phyloP scores from a whole-genome alignment of 2,888 invertebrate genomes.

The Lagria hirta region DNA sequence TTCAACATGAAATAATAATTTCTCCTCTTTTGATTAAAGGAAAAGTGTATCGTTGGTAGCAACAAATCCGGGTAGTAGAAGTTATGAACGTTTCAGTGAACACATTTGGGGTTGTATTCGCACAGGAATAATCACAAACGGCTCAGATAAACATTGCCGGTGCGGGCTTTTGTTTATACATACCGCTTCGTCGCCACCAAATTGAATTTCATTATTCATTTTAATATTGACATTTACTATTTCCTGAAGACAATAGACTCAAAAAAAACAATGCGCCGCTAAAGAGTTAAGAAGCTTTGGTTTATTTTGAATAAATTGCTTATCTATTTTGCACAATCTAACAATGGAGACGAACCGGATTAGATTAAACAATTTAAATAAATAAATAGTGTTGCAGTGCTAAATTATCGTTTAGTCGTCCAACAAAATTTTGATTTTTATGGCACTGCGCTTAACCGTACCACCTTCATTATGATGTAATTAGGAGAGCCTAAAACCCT shows the following conservation, averaged over 20 bases:
- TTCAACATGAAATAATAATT: slow-evolving; percentile 19
- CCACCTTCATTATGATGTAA: too few relatives aligned
- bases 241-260: slow-evolving; percentile 23
- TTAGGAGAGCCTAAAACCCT: too few relatives aligned
- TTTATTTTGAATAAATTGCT: slow-evolving; percentile 6
- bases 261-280: slow-evolving; percentile 5
- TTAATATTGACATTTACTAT: slow-evolving; percentile 31
- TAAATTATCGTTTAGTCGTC: too few relatives aligned
- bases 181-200: slow-evolving; percentile 23
- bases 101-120: slow-evolving; percentile 21
- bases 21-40: slow-evolving; percentile 14
- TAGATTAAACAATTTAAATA: too few relatives aligned
- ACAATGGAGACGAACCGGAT: too few relatives aligned
- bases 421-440: too few relatives aligned
- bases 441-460: too few relatives aligned
- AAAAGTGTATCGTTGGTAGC: slow-evolving; percentile 13
- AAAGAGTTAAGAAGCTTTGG: slow-evolving; percentile 8
- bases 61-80: slow-evolving; percentile 13
- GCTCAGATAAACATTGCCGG: slow-evolving; percentile 25
- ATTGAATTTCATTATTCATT: slow-evolving; percentile 33
- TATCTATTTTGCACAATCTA: too few relatives aligned
- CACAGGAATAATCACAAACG: slow-evolving; percentile 29
- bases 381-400: too few relatives aligned
- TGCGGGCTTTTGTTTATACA: slow-evolving; percentile 23
- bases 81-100: slow-evolving; percentile 23